Conservation (phyloP, 2,113 vertebrate genomes). For the Serilophus lunatus region DNA sequence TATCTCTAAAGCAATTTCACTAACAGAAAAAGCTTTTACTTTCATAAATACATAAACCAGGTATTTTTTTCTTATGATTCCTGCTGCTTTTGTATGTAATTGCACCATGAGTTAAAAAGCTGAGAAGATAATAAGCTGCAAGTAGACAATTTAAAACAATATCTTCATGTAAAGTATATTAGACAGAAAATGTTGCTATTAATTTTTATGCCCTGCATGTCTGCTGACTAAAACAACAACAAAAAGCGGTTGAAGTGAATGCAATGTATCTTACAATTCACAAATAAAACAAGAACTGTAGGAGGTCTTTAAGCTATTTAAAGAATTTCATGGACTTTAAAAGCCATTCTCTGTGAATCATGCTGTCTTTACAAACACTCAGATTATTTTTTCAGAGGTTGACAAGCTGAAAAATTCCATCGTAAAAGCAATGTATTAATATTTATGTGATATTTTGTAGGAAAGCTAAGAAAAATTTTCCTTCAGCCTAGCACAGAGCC, state of each 20-base stretch:
- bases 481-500: background rate
- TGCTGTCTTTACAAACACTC: background rate
- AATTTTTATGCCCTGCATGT: background rate
- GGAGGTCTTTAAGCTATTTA: slow-evolving; percentile 42
- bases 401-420: slow-evolving; percentile 17
- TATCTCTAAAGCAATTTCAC: background rate
- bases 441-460: background rate
- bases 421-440: background rate
- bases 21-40: slow-evolving; percentile 12
- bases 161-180: background rate
- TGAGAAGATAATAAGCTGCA: background rate
- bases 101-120: background rate
- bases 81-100: background rate
- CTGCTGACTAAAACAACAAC: slow-evolving; percentile 6
- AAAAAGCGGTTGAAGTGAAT: background rate
- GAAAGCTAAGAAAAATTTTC: background rate
- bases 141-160: background rate
- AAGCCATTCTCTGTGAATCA: slow-evolving; percentile 18
- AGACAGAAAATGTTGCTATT: background rate
- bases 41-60: background rate
- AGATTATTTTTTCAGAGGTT: slow-evolving; percentile 29
- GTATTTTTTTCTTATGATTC: background rate
- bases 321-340: slow-evolving; percentile 43
- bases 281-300: slow-evolving; percentile 32
- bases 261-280: slow-evolving; percentile 9